Evolutionary conservation across 2,888 invertebrate species (phyloP).

Genomic region (Malacosoma neustria): DNA sequence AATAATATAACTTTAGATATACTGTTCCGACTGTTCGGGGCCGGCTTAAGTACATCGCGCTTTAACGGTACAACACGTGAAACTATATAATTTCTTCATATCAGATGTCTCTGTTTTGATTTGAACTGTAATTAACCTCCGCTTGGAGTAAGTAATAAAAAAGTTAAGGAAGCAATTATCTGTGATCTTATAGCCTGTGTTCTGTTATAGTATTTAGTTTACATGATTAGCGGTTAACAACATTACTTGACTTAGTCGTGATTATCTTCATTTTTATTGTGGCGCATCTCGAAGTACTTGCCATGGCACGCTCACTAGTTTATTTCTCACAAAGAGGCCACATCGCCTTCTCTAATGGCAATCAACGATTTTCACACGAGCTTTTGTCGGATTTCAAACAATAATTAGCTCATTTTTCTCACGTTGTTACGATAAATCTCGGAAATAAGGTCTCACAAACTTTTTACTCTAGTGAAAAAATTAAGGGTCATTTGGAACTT

Average conservation of each 20-base stretch:
- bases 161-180: constrained; percentile 4
- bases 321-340: constrained; percentile 38
- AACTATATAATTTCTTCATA: neutral
- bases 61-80: neutral
- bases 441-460: constrained; percentile 37
- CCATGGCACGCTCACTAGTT: constrained; percentile 17
- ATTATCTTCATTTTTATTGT: constrained; percentile 14
- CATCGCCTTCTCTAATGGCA: constrained; percentile 23
- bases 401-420: constrained; percentile 56
- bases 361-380: constrained; percentile 47
- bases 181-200: constrained; percentile 4
- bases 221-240: neutral
- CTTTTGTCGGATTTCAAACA: constrained; percentile 35
- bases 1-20: no score
- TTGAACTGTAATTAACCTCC: neutral
- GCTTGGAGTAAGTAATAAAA: neutral
- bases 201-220: neutral
- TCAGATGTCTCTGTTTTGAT: neutral
- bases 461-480: constrained; percentile 23
- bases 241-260: neutral
- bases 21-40: no score
- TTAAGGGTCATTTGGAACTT: neutral
- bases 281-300: constrained; percentile 13
- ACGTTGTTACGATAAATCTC: constrained; percentile 37
- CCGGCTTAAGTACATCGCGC: neutral